phyloP scores from a whole-genome alignment of 2,113 vertebrate genomes.

The Sceloporus undulatus region DNA sequence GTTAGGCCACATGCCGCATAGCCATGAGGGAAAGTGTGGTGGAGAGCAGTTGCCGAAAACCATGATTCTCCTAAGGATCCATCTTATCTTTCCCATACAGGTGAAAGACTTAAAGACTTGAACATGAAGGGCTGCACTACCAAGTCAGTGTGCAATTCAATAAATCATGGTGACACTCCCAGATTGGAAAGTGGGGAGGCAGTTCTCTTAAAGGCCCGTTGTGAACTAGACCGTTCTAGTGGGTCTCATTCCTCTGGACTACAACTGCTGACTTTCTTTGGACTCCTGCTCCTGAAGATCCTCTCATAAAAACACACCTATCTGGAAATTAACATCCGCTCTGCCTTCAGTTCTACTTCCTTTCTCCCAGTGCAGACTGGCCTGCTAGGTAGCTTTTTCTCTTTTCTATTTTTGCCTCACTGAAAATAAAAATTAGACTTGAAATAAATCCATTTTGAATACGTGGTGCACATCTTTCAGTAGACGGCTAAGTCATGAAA shows the following conservation, averaged over 20 bases:
- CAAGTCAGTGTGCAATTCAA: background rate
- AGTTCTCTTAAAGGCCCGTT: background rate
- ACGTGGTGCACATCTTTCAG: background rate
- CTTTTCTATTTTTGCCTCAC: background rate
- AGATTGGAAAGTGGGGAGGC: background rate
- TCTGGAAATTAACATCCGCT: background rate
- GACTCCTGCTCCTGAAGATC: background rate
- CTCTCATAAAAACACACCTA: background rate
- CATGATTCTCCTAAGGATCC: too few species aligned
- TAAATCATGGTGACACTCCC: background rate
- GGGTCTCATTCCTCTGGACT: background rate
- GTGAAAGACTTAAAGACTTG: too few species aligned
- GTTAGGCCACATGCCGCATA: too few species aligned
- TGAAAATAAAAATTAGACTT: background rate
- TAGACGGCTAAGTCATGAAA: background rate
- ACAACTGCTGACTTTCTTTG: background rate
- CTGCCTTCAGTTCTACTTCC: background rate
- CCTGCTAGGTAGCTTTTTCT: conserved; percentile 5
- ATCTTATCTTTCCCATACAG: background rate
- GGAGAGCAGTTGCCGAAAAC: too few species aligned
- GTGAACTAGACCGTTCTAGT: background rate
- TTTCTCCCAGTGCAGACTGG: conserved; percentile 27
- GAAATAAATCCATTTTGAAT: background rate
- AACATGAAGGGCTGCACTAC: conserved; percentile 3
- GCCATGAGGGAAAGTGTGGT: too few species aligned